Evolutionary conservation across 2,888 invertebrate species (phyloP), one percentile per base, ranked within the genome.

Genomic region (Leucoptera coffeella): DNA sequence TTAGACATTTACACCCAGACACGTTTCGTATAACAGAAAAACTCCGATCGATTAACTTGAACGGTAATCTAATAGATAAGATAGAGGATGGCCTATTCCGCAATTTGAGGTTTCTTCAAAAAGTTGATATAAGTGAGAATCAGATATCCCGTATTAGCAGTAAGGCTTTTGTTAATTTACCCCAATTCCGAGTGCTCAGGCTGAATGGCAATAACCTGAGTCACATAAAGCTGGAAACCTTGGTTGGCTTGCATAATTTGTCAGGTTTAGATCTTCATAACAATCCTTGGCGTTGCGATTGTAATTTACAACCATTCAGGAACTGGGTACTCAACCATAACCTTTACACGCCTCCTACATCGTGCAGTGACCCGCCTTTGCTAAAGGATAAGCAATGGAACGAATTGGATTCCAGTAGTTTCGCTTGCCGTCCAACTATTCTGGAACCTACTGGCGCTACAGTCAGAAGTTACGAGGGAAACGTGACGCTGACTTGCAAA

Each of bases 261-360:
- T 77, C 78, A 14, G 84, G 85, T 29, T 57, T 93, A 20, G 83
- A 82, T 39, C 61, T 92, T 22, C 80, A 81, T 40, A 80, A 82
- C 36, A 93, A 93, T 50, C 85, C 85, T 0, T 93, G 92, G 92
- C 76, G 83, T 30, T 93, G 93, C 51, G 88, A 92, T 43, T 93
- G 93, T 50, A 78, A 83, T 38, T 60, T 93, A 35, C 80, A 85
- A 45, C 73, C 77, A 26, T 86, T 92, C 39, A 75, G 88, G 20
- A 81, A 86, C 43, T 88, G 84, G 77, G 78, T 80, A 31, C 75
- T 84, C 29, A 73, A 75, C 36, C 76, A 76, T 35, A 86, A 85
- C 31, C 65, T 91, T 29, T 85, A 88, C 42, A 82, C 86, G 8
- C 73, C 80, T 6, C 81, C 84, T 2, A 88, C 88, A 1, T 75